Evolutionary conservation across 2,888 invertebrate species (phyloP), one percentile per base, ranked within the genome.

Genomic region (Euplexia lucipara): DNA sequence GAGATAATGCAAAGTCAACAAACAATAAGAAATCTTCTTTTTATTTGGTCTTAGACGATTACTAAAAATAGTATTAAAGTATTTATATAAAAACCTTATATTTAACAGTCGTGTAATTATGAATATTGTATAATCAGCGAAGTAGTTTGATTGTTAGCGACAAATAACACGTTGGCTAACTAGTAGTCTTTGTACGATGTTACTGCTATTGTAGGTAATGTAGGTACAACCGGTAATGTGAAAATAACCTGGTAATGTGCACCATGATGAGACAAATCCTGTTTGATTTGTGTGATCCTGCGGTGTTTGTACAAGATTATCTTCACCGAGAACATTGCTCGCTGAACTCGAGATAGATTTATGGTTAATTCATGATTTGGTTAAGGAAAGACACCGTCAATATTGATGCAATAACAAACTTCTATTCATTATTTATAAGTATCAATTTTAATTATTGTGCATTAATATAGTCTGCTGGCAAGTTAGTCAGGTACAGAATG

Each of bases 171-270:
- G 37, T 48, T 48, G 14, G 20, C 18, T 42, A 22, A 35, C 26
- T 32, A 26, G 39, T n/a, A 18, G 59, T 22, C 39, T 47, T 45
- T n/a, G 35, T 44, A 18, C 61, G 57, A 49, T 54, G 39, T 48
- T 44, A 59, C 59, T 42, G 47, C 44, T 54, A 52, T 70, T 59
- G 49, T 65, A 58, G 53, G 49, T n/a, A n/a, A n/a, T n/a, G n/a
- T n/a, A n/a, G n/a, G n/a, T n/a, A n/a, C n/a, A 60, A 57, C 75
- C 65, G 70, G 75, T 73, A 73, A 73, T 73, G 75, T 75, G 73
- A 70, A 73, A 75, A 73, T 73, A 75, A 73, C 75, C 72, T 57
- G 37, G 75, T 74, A 74, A 75, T 65, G 60, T 60, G 20, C 60
- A 70, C 70, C 56, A 65, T 75, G 42, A 74, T 75, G 66, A 74